A percentile compares a stretch with the other conserved stretches of the same genome.
phyloP scores from a whole-genome alignment of 2,888 invertebrate species.

The Cinara cedri region DNA sequence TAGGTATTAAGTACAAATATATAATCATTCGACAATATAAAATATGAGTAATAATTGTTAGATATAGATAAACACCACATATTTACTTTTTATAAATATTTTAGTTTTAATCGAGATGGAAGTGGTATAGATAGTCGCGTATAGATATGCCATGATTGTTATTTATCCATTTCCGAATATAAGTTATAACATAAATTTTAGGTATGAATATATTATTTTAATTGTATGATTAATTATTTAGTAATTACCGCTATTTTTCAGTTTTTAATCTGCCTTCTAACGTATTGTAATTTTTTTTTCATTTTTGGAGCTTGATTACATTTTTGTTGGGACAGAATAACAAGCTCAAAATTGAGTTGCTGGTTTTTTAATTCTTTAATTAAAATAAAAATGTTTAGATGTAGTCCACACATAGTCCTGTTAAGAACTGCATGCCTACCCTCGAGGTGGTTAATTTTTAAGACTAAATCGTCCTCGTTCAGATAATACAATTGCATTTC shows the following conservation, averaged over 20 bases:
- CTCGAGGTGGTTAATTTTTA: background rate
- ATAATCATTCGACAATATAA: too few species aligned
- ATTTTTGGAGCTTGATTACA: background rate
- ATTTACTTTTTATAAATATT: too few species aligned
- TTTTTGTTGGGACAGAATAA: background rate
- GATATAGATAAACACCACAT: background rate
- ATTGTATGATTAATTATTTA: background rate
- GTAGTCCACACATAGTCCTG: background rate
- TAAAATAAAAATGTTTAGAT: background rate
- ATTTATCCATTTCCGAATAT: background rate
- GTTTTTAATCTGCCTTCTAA: background rate
- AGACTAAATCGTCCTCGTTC: too few species aligned
- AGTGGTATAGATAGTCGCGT: background rate
- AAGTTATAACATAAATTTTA: background rate
- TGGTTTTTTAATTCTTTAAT: background rate
- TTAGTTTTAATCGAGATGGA: background rate
- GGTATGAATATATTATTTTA: background rate
- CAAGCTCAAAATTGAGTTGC: background rate
- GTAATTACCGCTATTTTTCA: background rate
- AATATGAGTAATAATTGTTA: background rate
- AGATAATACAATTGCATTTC: too few species aligned
- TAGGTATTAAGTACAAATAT: too few species aligned
- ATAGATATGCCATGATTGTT: background rate
- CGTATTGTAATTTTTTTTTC: background rate
- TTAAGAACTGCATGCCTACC: constrained; percentile 10